Evolutionary conservation across 2,888 invertebrate species (phyloP), one percentile per base, ranked within the genome.

Genomic region (Rhabditoides inermis): DNA sequence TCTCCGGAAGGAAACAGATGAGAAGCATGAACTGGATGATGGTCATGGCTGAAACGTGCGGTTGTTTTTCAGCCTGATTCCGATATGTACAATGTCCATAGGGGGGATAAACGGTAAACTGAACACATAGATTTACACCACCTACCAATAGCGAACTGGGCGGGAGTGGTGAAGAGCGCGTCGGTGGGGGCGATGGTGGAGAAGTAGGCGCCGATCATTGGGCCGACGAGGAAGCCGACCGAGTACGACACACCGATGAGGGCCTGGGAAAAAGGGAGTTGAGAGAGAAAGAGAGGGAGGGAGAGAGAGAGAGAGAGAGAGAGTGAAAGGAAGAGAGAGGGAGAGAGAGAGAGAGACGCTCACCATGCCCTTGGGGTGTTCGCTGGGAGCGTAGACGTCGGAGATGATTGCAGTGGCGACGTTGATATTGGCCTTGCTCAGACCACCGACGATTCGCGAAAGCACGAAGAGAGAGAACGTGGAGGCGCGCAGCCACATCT

Each of bases 171-270:
- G 72, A 86, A 90, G 86, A 89, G 88, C 36, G 83, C 78, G 10
- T 51, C 49, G 36, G 18, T 53, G 26, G 61, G 55, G 42, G 68
- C 63, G 60, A 70, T 60, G 4, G 63, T 63, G 1, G 89, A 85
- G 77, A 90, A 89, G 77, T 84, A 81, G 3, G 92, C 94, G 25
- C 95, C 95, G 61, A 94, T 88, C 78, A 90, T 82, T 2, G 95
- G 95, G 0, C 95, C 95, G 58, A 91, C 81, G 69, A 94, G 88
- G 79, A 98, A 98, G n/a, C 92, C 95, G 56, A 98, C 79, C 1
- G 94, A 94, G 80, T 98, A 98, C 6, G 95, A 91, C 68, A 92
- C 85, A 12, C 98, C 98, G 58, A 98, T 87, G 49, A 92, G 79
- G n/a, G 95, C 94, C 89, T 89, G 69, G 45, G 55, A 47, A 27